Evolutionary conservation across 2,113 vertebrate genomes (phyloP), one percentile per base, ranked within the genome.

Genomic region (Neodon shergylaensis): DNA sequence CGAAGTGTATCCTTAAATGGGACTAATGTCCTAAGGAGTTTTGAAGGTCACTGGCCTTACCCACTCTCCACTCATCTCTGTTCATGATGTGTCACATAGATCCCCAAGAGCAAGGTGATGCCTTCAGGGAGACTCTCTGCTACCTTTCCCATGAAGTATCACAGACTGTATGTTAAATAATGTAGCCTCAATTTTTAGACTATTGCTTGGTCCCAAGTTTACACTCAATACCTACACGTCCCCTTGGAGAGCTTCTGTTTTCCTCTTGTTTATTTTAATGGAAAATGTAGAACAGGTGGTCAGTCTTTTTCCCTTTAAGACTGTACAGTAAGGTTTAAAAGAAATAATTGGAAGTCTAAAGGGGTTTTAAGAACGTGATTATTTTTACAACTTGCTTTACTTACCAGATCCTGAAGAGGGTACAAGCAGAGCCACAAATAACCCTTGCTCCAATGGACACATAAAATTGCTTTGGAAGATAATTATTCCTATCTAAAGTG

Each of bases 331-430:
- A 39, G 6, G 26, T 52, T 90, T 90, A 83, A 76, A 63, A 94
- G 11, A 70, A 96, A 73, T 74, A 74, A 91, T 88, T 95, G 63
- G 95, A 97, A 78, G 91, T 88, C 31, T 77, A 84, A 79, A 84
- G 1, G 11, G n/a, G 61, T 92, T 39, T 24, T 24, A 44, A 65
- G 88, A 92, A 61, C 2, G 68, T 17, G 90, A 88, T 94, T 90
- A 91, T 74, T 79, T 91, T 73, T 88, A 89, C 24, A 93, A 92
- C 26, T 92, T 72, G 76, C 54, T 93, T 92, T 8, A 54, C 22
- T 88, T 90, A 77, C 63, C 31, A 52, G 68, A 74, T 14, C 94
- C 26, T 70, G 70, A 94, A 16, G 61, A 90, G 49, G 11, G 96
- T 77, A 76, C n/a, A 85, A 73, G 49, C 63, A 12, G 72, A 76